phyloP scores from a whole-genome alignment of 2,113 vertebrate species.

The western clawed frog (Xenopus tropicalis) region UCB_Xtro_10.0 CM004452.2:38952501-38953000 shows the following conservation, averaged over 20 bases:
- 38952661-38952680: background rate
- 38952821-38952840: constrained; percentile 3
- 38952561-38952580: no score
- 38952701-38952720: background rate
- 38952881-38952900: constrained; percentile 14
- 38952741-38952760: constrained; percentile 16
- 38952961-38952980: background rate
- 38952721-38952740: constrained; percentile 2
- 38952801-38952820: background rate
- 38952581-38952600: no score
- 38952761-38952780: background rate
- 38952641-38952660: background rate
- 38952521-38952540: no score
- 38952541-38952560: no score
- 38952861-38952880: constrained; percentile 13
- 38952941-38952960: constrained; percentile 13
- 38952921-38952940: constrained; percentile 13
- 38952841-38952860: background rate
- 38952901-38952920: constrained; percentile 8
- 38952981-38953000: constrained; percentile 4
- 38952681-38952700: background rate
- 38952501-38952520: no score
- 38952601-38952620: background rate
- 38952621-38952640: background rate
- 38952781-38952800: background rate